These are phyloP conservation scores for Carettochelys insculpta DNA, from an alignment of 2,113 vertebrate genomes.

Conservation along the genomic window DNA sequence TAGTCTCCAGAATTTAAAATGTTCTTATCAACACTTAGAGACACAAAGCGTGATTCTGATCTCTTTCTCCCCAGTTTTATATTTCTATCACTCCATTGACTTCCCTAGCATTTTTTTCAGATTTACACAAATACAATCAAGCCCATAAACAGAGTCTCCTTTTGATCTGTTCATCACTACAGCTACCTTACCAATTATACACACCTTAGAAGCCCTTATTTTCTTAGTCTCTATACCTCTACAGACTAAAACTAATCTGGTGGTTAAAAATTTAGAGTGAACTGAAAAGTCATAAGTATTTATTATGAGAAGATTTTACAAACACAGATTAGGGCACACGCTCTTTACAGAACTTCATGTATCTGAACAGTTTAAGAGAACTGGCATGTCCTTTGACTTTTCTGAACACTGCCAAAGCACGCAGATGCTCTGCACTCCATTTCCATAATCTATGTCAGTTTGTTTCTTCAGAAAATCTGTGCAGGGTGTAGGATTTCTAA, in stretches of 20 bases:
- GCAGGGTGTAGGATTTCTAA: background rate
- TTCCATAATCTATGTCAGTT: background rate
- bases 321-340: background rate
- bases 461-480: background rate
- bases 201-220: background rate
- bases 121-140: background rate
- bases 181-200: background rate
- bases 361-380: background rate
- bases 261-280: background rate
- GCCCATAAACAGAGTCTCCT: background rate
- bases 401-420: background rate
- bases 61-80: background rate
- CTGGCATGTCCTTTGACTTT: background rate
- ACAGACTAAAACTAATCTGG: background rate
- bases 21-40: background rate
- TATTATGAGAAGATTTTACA: background rate
- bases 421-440: background rate
- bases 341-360: background rate
- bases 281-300: background rate
- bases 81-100: background rate
- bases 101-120: rapidly evolving
- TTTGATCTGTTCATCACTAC: background rate
- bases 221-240: background rate
- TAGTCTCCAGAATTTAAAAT: background rate
- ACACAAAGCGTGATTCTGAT: background rate